Conservation (phyloP, 2,797 vertebrate genomes). For the Crenuchus spilurus region DNA sequence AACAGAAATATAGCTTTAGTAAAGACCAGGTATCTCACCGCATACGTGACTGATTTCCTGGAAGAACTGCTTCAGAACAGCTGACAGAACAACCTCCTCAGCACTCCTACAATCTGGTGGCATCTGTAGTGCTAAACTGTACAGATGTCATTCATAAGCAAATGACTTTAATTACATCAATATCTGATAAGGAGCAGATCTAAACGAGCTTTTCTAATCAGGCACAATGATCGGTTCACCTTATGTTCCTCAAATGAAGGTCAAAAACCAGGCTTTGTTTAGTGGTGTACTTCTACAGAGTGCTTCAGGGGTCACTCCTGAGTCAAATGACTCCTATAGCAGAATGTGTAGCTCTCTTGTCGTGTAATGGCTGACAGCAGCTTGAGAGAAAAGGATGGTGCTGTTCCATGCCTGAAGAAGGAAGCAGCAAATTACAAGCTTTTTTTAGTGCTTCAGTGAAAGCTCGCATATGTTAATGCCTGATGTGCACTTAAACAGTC, state of each 20-base stretch:
- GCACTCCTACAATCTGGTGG: background rate
- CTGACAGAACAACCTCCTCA: background rate
- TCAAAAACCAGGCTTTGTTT: conserved; percentile 31
- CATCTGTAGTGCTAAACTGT: background rate
- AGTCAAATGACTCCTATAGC: conserved; percentile 14
- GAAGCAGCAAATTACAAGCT: background rate
- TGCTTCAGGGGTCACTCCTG: conserved; percentile 34
- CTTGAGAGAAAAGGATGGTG: conserved; percentile 11
- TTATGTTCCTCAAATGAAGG: background rate
- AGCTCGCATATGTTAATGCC: background rate
- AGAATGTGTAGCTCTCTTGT: background rate
- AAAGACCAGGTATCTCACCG: too few relatives aligned
- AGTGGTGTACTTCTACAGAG: conserved; percentile 6
- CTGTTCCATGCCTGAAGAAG: background rate
- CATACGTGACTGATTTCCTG: too few relatives aligned
- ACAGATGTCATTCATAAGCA: conserved; percentile 12
- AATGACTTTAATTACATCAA: conserved; percentile 29
- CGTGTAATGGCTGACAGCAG: background rate
- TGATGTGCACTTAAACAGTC: background rate
- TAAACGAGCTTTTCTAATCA: conserved; percentile 36
- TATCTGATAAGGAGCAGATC: conserved; percentile 23
- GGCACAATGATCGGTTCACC: conserved; percentile 4
- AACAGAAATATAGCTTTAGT: too few relatives aligned
- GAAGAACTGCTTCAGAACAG: too few relatives aligned
- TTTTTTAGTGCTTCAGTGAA: background rate